phyloP scores from a whole-genome alignment of 2,888 invertebrate species.

The Leucophora obtusa region DNA sequence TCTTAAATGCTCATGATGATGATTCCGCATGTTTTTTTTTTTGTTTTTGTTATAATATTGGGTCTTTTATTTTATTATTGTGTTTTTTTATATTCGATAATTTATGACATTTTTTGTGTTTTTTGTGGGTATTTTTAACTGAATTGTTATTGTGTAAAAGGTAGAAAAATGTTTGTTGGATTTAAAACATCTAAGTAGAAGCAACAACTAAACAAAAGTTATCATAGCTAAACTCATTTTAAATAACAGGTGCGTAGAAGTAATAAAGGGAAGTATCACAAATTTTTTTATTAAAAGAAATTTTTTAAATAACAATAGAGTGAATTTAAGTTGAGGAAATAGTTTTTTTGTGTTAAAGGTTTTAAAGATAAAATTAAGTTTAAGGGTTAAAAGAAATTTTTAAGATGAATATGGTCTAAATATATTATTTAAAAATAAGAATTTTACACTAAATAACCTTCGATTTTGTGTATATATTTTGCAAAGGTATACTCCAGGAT shows the following conservation, averaged over 20 bases:
- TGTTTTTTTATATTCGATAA: conserved; percentile 26
- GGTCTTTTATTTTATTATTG: conserved; percentile 17
- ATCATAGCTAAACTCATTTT: conserved; percentile 17
- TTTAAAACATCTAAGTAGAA: conserved; percentile 8
- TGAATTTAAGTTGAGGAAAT: too few species aligned
- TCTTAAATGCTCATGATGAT: conserved; percentile 25
- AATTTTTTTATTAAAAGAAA: too few species aligned
- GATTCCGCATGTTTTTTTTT: conserved; percentile 15
- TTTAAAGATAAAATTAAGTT: too few species aligned
- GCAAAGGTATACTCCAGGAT: too few species aligned
- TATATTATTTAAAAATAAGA: too few species aligned
- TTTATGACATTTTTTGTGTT: conserved; percentile 41
- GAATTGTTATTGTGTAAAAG: background rate
- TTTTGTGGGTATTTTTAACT: conserved; percentile 11
- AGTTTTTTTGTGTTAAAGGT: too few species aligned
- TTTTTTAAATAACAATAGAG: too few species aligned
- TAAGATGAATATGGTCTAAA: too few species aligned
- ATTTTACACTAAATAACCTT: too few species aligned
- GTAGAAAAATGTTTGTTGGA: conserved; percentile 3
- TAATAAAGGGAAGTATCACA: background rate
- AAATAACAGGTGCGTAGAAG: conserved; percentile 41
- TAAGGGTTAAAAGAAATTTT: too few species aligned
- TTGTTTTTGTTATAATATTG: conserved; percentile 9
- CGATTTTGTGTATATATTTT: too few species aligned
- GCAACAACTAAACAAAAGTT: background rate